Conservation (phyloP, 2,888 invertebrate species). For the Sisyra terminalis region DNA sequence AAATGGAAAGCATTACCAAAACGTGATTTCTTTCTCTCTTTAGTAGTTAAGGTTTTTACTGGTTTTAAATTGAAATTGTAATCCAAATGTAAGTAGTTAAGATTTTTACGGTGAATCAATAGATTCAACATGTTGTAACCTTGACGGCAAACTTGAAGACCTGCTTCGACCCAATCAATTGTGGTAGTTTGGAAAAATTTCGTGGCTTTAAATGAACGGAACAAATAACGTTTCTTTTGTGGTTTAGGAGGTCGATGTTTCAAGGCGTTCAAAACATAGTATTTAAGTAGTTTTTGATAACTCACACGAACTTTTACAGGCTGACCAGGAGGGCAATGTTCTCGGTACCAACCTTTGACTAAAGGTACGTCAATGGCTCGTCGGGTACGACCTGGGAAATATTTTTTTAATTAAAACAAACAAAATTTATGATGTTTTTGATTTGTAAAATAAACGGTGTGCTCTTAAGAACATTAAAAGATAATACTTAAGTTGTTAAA, state of each 20-base stretch:
- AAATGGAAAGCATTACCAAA: conserved; percentile 98
- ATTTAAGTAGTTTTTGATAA: conserved; percentile 96
- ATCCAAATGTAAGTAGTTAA: conserved; percentile 98
- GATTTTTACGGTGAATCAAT: conserved; percentile 95
- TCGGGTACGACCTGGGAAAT: conserved; percentile 55
- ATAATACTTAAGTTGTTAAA: no score
- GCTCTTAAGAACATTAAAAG: no score
- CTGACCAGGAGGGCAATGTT: conserved; percentile 86
- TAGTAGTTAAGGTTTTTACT: conserved; percentile 97
- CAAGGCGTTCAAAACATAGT: conserved; percentile 92
- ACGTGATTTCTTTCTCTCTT: conserved; percentile 96
- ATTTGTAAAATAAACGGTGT: conserved; percentile 7
- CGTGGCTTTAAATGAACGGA: conserved; percentile 98
- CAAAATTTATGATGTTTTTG: neutral
- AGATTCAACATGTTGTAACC: conserved; percentile 99
- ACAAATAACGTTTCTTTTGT: conserved; percentile 94
- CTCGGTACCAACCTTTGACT: conserved; percentile 94
- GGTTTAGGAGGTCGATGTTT: conserved; percentile 97
- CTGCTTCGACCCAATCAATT: conserved; percentile 99
- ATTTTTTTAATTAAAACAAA: no score
- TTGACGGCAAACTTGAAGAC: conserved; percentile 93
- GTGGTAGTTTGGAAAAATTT: conserved; percentile 99
- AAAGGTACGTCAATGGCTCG: conserved; percentile 94
- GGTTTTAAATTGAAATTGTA: conserved; percentile 99
- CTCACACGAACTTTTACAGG: conserved; percentile 99